A percentile compares a stretch with the other conserved stretches of the same genome.
phyloP scores from a whole-genome alignment of 2,113 vertebrate species.

The Xenotilapia flavipinnis region DNA sequence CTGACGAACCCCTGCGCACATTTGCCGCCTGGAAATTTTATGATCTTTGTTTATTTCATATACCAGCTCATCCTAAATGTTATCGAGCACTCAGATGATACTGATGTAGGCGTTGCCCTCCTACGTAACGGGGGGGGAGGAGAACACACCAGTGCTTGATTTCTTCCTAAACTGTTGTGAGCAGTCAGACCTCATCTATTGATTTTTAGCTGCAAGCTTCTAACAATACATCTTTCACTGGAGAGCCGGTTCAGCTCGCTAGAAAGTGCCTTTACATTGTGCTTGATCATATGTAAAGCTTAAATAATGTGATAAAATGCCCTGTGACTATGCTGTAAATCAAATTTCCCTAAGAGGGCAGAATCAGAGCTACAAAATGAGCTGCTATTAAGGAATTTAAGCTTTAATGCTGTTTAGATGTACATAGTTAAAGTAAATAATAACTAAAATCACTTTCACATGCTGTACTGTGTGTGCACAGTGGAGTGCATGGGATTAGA shows the following conservation, averaged over 20 bases:
- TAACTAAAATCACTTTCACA: neutral
- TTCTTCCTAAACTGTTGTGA: neutral
- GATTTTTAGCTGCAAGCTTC: neutral
- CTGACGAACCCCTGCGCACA: fast-evolving
- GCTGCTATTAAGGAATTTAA: neutral
- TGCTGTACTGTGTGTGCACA: neutral
- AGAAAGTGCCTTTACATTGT: neutral
- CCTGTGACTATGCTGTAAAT: neutral
- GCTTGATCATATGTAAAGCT: neutral
- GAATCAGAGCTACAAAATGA: neutral
- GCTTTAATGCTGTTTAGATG: neutral
- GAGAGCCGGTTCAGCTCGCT: neutral
- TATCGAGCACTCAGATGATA: neutral
- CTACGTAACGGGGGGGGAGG: neutral
- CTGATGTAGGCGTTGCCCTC: neutral
- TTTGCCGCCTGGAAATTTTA: neutral
- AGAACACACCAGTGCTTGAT: neutral
- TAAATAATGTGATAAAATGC: neutral
- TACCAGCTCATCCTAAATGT: neutral
- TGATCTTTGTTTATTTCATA: neutral
- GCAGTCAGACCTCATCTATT: neutral
- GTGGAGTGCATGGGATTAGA: neutral
- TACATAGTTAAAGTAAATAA: neutral
- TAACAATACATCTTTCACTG: neutral
- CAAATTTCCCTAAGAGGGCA: neutral